These are phyloP conservation scores for Macrotis lagotis DNA, from an alignment of 2,113 vertebrate genomes.

Conservation along the genomic window DNA sequence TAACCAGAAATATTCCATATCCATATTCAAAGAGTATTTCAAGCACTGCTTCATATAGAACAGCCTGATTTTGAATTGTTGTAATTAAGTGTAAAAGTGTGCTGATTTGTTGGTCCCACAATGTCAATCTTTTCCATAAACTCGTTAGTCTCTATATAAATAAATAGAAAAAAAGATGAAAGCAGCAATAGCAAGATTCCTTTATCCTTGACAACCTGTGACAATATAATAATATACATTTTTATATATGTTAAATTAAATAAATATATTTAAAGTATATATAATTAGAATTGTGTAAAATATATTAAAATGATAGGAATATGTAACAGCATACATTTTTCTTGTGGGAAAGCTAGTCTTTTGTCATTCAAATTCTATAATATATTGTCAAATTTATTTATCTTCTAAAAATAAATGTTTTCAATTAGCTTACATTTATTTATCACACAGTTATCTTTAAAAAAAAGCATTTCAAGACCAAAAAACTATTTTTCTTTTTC, in stretches of 20 bases:
- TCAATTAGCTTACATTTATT: constrained; percentile 25
- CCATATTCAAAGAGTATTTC: constrained; percentile 80
- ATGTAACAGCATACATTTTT: neutral
- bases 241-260: neutral
- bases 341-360: neutral
- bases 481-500: neutral
- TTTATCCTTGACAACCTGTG: neutral
- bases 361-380: constrained; percentile 18
- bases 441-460: neutral
- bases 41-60: constrained; percentile 78
- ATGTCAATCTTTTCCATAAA: constrained; percentile 79
- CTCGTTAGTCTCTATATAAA: constrained; percentile 77
- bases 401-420: constrained; percentile 27
- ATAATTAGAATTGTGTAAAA: neutral
- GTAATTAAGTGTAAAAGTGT: constrained; percentile 83
- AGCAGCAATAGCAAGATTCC: constrained; percentile 36
- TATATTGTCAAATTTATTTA: neutral
- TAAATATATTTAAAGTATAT: neutral
- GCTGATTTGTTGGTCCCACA: constrained; percentile 78
- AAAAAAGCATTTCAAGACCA: neutral
- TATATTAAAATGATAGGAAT: neutral
- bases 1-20: constrained; percentile 80
- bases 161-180: constrained; percentile 69
- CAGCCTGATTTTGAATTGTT: constrained; percentile 79
- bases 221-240: neutral